phyloP scores from a whole-genome alignment of 2,888 invertebrate species.

The Drosophila stalkeri region DNA sequence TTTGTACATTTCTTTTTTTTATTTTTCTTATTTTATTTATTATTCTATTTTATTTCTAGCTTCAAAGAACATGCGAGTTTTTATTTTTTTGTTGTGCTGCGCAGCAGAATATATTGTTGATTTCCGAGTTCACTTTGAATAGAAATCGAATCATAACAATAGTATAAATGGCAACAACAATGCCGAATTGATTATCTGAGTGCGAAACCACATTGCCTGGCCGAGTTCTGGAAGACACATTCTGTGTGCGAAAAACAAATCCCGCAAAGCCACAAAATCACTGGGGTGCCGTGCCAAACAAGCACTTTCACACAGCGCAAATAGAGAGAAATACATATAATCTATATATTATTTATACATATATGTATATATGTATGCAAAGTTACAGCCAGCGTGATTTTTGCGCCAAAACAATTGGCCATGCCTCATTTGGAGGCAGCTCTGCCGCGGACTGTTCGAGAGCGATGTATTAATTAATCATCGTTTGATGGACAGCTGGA shows the following conservation, averaged over 20 bases:
- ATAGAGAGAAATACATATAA: background rate
- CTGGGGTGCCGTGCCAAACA: conserved; percentile 10
- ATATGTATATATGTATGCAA: background rate
- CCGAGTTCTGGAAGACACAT: conserved; percentile 34
- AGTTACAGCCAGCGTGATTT: conserved; percentile 6
- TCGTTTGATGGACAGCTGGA: conserved; percentile 28
- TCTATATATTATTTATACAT: background rate
- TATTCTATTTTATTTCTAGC: background rate
- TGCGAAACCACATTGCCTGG: conserved; percentile 33
- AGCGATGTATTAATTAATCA: conserved; percentile 39
- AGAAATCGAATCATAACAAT: conserved; percentile 9
- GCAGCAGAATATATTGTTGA: background rate
- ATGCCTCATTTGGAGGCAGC: conserved; percentile 35
- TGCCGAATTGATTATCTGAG: conserved; percentile 33
- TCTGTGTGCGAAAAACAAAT: conserved; percentile 22
- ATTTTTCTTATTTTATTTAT: no score
- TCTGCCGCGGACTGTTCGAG: conserved; percentile 3
- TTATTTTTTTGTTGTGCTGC: background rate
- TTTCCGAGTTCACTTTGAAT: conserved; percentile 7
- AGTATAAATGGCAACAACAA: conserved; percentile 18
- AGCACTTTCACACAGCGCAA: conserved; percentile 7
- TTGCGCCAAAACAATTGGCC: conserved; percentile 20
- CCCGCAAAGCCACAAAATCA: conserved; percentile 10
- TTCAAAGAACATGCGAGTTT: background rate
- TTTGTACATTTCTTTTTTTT: no score